Evolutionary conservation across 1,140 invertebrate species (phyloP).

Genomic region (Zophobas atratus): DNA sequence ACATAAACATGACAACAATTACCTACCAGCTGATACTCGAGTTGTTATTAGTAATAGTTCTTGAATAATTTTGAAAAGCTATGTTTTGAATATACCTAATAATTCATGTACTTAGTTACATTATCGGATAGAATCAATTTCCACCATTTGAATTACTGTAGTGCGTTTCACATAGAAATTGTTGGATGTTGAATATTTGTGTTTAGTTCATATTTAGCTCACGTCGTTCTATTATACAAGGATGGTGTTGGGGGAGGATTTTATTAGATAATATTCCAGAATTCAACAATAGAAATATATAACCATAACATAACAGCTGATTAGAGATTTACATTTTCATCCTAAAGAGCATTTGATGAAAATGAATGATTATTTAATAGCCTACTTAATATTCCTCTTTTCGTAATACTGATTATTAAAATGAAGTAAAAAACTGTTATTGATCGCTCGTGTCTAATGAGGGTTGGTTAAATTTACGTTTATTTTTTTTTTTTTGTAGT

Average conservation of each 20-base stretch:
- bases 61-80: slow-evolving; percentile 22
- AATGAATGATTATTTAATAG: slow-evolving; percentile 2
- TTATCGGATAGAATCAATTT: slow-evolving; percentile 32
- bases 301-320: not conserved
- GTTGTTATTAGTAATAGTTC: slow-evolving; percentile 31
- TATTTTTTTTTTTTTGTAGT: no score
- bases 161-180: slow-evolving; percentile 11
- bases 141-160: slow-evolving; percentile 28
- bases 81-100: not conserved
- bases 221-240: slow-evolving; percentile 36
- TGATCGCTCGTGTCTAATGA: no score
- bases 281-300: slow-evolving; percentile 10
- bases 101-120: not conserved
- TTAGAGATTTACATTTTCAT: slow-evolving; percentile 1
- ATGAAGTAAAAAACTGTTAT: not conserved
- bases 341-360: not conserved
- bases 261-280: slow-evolving; percentile 44
- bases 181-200: slow-evolving; percentile 22
- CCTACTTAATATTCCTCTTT: slow-evolving; percentile 4
- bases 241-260: slow-evolving; percentile 30
- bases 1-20: not conserved
- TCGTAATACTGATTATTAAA: not conserved
- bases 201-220: slow-evolving; percentile 38
- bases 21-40: no score
- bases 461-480: no score